Base-by-base conservation (phyloP, 1,140 invertebrate genomes). In the Aphaenogaster ashmeadi region DNA sequence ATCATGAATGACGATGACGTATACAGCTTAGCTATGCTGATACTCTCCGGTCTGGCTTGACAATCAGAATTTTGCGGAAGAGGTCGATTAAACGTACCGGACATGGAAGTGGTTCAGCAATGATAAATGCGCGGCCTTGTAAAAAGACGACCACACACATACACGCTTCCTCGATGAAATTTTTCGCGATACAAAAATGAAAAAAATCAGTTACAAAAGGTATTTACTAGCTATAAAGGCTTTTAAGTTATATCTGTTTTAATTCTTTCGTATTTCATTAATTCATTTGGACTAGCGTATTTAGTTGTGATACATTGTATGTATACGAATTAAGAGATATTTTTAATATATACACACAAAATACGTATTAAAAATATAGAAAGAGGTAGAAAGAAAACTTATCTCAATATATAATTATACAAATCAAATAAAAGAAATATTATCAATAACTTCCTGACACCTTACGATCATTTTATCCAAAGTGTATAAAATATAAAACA, bases 51-150 rank as follows among this genome's bases (percentile, higher is more conserved):
- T n/a, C 52, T 56, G 58, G 87, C 47, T 64, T 36, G 44, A 50
- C 85, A 66, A 90, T 89, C 83, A 83, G 60, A 90, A 91, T 88
- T 88, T 87, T 83, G 87, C 80, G 80, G 56, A 88, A 83, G 60
- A 83, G 81, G 80, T 52, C 69, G 69, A 86, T 86, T 75, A 69
- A 75, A 88, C 52, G 13, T 8, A 56, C 86, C 90, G 90, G 88
- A 91, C 54, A 75, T 66, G 90, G 90, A 91, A 91, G 90, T 91
- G 88, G 88, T 91, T 58, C 79, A 77, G 74, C n/a, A 9, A 52
- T 67, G 90, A 91, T 91, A 91, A 89, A 64, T 50, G 60, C 3
- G 5, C 27, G 33, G 54, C 89, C 79, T 87, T 84, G 54, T 83
- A 74, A 83, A 84, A 75, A 84, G 56, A 72, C 38, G 80, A 60